Evolutionary conservation across 2,888 invertebrate genomes (phyloP).

Genomic region (Fissipunctia ypsillon): DNA sequence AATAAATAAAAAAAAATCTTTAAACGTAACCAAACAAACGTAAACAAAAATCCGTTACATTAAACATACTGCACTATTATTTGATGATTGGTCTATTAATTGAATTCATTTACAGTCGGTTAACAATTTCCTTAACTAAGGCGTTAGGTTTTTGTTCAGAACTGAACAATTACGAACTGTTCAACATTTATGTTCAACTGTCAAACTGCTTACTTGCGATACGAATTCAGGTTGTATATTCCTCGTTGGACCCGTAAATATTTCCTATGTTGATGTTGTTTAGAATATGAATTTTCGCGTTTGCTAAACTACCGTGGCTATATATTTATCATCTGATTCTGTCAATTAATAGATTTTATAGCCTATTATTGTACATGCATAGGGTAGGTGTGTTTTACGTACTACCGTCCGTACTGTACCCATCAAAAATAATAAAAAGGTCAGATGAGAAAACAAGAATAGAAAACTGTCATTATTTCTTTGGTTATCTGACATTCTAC

Average conservation of each 20-base stretch:
- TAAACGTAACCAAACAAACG: too few relatives aligned
- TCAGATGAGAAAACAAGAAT: too few relatives aligned
- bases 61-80: background rate
- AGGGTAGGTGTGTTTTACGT: too few relatives aligned
- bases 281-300: background rate
- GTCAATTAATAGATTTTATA: background rate
- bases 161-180: slow-evolving; percentile 53
- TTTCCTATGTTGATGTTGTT: background rate
- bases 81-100: background rate
- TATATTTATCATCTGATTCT: background rate
- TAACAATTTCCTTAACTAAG: slow-evolving; percentile 26
- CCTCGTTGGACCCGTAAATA: slow-evolving; percentile 13
- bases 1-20: too few relatives aligned
- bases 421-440: too few relatives aligned
- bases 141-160: slow-evolving; percentile 48
- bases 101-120: slow-evolving; percentile 22
- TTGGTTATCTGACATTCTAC: background rate
- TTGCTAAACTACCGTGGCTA: too few relatives aligned
- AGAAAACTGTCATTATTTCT: too few relatives aligned
- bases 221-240: slow-evolving; percentile 59
- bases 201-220: slow-evolving; percentile 65
- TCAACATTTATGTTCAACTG: slow-evolving; percentile 63
- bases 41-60: background rate
- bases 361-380: too few relatives aligned
- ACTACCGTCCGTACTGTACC: too few relatives aligned